These are phyloP conservation scores for Sinocyclocheilus maitianheensis DNA, from an alignment of 2,113 vertebrate genomes.

Conservation along the genomic window DNA sequence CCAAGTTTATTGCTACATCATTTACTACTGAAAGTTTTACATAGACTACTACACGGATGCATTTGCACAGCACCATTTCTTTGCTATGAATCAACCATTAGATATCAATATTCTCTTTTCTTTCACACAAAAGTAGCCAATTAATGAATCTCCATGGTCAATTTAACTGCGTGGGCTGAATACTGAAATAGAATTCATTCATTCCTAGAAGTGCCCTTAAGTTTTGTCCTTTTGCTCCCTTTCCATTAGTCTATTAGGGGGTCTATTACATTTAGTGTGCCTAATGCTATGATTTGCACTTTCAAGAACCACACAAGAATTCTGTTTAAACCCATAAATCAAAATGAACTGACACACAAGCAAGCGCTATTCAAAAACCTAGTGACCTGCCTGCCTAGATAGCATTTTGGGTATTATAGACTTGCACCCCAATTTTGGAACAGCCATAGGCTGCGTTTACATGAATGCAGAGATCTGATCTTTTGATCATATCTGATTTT, in stretches of 20 bases:
- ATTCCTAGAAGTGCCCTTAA: not conserved
- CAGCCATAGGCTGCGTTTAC: not conserved
- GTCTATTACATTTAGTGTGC: constrained; percentile 26
- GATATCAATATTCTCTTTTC: not conserved
- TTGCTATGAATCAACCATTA: not conserved
- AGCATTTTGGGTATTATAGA: not conserved
- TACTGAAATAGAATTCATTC: not conserved
- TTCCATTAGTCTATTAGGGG: not conserved
- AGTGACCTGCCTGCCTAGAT: not conserved
- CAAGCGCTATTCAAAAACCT: not conserved
- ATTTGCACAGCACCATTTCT: not conserved
- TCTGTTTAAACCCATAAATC: not conserved
- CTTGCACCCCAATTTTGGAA: not conserved
- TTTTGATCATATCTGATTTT: not conserved
- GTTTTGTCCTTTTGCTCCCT: not conserved
- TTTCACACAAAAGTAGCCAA: not conserved
- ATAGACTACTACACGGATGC: not conserved
- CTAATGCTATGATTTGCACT: constrained; percentile 12
- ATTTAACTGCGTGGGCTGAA: not conserved
- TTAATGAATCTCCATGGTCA: not conserved
- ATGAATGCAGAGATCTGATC: not conserved
- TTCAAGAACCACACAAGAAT: not conserved
- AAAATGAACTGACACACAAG: constrained; percentile 9
- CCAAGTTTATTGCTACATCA: constrained; percentile 75
- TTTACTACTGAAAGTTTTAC: constrained; percentile 70